phyloP scores from a whole-genome alignment of 2,113 vertebrate genomes.

The Phycodurus eques region DNA sequence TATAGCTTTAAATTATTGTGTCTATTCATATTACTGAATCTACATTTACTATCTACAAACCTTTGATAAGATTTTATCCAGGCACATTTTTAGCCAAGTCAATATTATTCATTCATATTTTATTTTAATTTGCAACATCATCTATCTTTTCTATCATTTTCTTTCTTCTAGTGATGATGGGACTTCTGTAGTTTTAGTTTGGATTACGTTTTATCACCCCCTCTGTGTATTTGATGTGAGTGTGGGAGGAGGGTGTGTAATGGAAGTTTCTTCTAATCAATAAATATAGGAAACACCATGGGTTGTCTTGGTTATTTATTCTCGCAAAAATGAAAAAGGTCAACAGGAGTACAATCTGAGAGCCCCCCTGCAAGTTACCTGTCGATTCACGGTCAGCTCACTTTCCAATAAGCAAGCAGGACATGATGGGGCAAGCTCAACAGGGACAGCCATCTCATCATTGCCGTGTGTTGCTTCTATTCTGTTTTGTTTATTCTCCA shows the following conservation, averaged over 20 bases:
- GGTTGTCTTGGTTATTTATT: not conserved
- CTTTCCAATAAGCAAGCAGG: not conserved
- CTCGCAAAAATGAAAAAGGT: not conserved
- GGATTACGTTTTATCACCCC: too few relatives aligned
- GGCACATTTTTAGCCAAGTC: too few relatives aligned
- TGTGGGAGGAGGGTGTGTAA: not conserved
- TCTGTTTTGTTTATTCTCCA: not conserved
- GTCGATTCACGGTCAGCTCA: not conserved
- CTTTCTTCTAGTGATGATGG: too few relatives aligned
- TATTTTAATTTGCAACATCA: too few relatives aligned
- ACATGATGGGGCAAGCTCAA: not conserved
- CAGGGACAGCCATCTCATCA: not conserved
- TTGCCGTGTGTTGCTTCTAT: not conserved
- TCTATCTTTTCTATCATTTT: too few relatives aligned
- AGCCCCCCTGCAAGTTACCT: not conserved
- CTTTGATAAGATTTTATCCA: too few relatives aligned
- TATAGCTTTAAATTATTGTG: too few relatives aligned
- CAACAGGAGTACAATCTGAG: not conserved
- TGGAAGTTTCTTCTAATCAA: not conserved
- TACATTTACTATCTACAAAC: too few relatives aligned
- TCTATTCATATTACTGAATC: too few relatives aligned
- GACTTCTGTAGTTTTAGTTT: too few relatives aligned
- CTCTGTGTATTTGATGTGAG: too few relatives aligned
- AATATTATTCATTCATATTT: too few relatives aligned
- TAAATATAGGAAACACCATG: not conserved